Percentiles rank a stretch among this genome's conserved stretches.
Evolutionary conservation across 2,888 invertebrate species (phyloP).

Genomic region (Rhorus exstirpatorius): DNA sequence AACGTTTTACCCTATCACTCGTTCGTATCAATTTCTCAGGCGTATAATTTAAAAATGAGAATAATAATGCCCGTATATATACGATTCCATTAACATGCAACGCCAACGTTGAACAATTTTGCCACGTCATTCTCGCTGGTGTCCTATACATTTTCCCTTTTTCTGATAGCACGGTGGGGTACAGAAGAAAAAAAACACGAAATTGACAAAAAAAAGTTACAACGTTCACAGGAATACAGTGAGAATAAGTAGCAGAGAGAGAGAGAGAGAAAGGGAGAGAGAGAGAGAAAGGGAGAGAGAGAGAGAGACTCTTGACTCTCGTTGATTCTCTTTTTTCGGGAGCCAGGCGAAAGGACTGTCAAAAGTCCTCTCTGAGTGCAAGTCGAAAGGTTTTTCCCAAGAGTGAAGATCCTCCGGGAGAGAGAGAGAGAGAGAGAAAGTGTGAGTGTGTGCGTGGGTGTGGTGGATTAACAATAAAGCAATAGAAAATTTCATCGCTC

Average conservation of each 20-base stretch:
- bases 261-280: neutral
- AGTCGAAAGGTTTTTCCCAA: constrained; percentile 53
- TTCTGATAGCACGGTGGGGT: neutral
- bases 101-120: too few relatives aligned
- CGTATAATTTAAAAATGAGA: neutral
- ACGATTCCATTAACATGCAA: neutral
- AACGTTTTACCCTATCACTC: too few relatives aligned
- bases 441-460: constrained; percentile 24
- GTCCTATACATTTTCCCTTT: neutral
- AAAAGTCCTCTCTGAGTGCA: constrained; percentile 56
- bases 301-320: constrained; percentile 30
- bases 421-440: constrained; percentile 7
- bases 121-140: neutral
- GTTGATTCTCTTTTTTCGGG: constrained; percentile 70
- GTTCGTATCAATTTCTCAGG: neutral
- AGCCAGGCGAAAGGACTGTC: constrained; percentile 59
- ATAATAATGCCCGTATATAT: neutral
- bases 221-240: too few relatives aligned
- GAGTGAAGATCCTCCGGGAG: constrained; percentile 45
- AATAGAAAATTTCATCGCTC: constrained; percentile 26
- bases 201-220: neutral
- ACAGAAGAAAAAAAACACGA: neutral
- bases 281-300: constrained; percentile 3
- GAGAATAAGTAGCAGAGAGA: neutral
- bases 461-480: constrained; percentile 54